These are phyloP conservation scores for Ametastegia equiseti DNA, from an alignment of 2,888 invertebrate genomes.

Conservation along the genomic window DNA sequence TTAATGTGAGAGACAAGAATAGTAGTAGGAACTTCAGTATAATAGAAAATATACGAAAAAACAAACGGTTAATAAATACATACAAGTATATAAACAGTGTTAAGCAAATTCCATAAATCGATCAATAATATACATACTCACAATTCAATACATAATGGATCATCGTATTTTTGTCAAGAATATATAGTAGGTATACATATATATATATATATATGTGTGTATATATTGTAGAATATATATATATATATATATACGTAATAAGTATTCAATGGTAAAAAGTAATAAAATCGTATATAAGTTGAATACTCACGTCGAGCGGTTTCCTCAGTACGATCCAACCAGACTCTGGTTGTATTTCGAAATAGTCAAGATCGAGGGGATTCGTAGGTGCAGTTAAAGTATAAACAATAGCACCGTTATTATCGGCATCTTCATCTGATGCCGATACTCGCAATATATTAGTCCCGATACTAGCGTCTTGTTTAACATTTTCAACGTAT, in stretches of 20 bases:
- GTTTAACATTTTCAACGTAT: conserved; percentile 98
- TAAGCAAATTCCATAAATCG: conserved; percentile 38
- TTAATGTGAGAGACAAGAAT: neutral
- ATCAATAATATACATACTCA: conserved; percentile 15
- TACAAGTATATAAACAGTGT: neutral
- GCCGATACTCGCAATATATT: conserved; percentile 96
- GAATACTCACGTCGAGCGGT: conserved; percentile 95
- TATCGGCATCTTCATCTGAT: conserved; percentile 97
- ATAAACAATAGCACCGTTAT: conserved; percentile 96
- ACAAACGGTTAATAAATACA: neutral
- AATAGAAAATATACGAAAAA: neutral
- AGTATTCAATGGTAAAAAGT: neutral
- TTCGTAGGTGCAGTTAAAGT: conserved; percentile 93
- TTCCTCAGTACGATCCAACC: conserved; percentile 98
- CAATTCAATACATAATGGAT: neutral
- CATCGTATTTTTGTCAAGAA: neutral
- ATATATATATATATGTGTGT: neutral
- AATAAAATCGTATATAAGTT: neutral
- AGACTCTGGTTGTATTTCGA: conserved; percentile 97
- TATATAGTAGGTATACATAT: neutral
- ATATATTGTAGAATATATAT: neutral
- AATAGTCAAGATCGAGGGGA: conserved; percentile 94
- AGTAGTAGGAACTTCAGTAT: too few relatives aligned
- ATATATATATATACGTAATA: neutral
- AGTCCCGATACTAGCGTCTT: conserved; percentile 96